Evolutionary conservation across 2,113 vertebrate species (phyloP).

Genomic region (Silurus meridionalis): DNA sequence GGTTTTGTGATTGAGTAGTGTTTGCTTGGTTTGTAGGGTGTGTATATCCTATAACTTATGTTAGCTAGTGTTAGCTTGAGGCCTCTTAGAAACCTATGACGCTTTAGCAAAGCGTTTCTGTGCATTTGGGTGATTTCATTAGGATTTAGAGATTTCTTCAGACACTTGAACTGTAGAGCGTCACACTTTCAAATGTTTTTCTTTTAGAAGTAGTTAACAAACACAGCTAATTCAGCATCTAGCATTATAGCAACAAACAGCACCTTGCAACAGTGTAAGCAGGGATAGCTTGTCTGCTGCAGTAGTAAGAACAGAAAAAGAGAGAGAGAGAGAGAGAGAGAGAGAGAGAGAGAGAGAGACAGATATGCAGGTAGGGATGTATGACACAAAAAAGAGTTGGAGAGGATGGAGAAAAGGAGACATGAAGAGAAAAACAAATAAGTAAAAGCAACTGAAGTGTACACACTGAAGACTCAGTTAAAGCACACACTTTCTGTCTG

Average conservation of each 20-base stretch:
- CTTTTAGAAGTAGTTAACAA: neutral
- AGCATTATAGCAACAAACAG: conserved; percentile 66
- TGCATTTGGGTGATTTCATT: neutral
- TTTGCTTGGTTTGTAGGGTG: neutral
- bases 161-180: neutral
- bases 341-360: conserved; percentile 58
- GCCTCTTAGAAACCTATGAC: neutral
- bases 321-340: neutral
- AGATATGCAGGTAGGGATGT: neutral
- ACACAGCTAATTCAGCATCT: neutral
- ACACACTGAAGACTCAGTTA: conserved; percentile 8
- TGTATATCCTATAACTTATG: neutral
- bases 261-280: conserved; percentile 67
- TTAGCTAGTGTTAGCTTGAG: neutral
- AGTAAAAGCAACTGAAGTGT: conserved; percentile 6
- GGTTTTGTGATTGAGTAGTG: neutral
- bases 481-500: conserved; percentile 25
- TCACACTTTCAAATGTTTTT: neutral
- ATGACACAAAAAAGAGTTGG: conserved; percentile 51
- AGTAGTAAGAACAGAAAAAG: conserved; percentile 69
- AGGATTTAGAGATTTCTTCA: neutral
- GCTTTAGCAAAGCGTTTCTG: neutral
- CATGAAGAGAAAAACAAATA: neutral
- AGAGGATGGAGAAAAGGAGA: neutral
- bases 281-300: conserved; percentile 60